phyloP scores from a whole-genome alignment of 2,888 invertebrate genomes.

The Chorisops tibialis region DNA sequence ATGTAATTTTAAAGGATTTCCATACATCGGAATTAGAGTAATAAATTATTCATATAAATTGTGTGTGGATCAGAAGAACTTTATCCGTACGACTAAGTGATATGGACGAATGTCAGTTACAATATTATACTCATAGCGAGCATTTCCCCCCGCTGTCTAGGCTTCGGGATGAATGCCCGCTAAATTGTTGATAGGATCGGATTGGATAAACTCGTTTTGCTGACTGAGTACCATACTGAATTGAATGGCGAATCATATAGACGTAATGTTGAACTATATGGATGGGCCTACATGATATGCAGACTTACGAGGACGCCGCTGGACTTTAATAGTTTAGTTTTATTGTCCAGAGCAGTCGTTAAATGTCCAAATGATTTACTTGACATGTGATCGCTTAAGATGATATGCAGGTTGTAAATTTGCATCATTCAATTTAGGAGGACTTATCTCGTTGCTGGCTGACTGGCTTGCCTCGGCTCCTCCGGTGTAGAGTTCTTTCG shows the following conservation, averaged over 20 bases:
- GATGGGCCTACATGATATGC: background rate
- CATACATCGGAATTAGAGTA: slow-evolving; percentile 23
- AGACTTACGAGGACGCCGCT: slow-evolving; percentile 11
- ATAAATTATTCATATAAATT: slow-evolving; percentile 23
- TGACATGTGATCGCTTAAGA: slow-evolving; percentile 12
- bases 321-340: slow-evolving; percentile 20
- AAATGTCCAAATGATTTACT: slow-evolving; percentile 25
- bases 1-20: slow-evolving; percentile 23
- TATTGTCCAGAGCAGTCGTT: slow-evolving; percentile 24
- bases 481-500: background rate
- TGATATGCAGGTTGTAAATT: slow-evolving; percentile 24
- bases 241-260: no score
- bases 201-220: no score
- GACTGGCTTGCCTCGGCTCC: no score
- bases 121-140: no score
- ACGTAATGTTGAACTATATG: no score
- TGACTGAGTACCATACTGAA: no score
- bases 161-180: no score
- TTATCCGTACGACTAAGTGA: background rate
- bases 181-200: no score
- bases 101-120: background rate
- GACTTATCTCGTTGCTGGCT: slow-evolving; percentile 5
- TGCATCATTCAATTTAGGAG: slow-evolving; percentile 21
- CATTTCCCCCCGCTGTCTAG: background rate
- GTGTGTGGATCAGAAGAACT: background rate